A percentile compares a stretch with the other conserved stretches of the same genome.
These are phyloP conservation scores for Scolopax mira DNA, from an alignment of 2,113 vertebrate species.

Conservation along the genomic window DNA sequence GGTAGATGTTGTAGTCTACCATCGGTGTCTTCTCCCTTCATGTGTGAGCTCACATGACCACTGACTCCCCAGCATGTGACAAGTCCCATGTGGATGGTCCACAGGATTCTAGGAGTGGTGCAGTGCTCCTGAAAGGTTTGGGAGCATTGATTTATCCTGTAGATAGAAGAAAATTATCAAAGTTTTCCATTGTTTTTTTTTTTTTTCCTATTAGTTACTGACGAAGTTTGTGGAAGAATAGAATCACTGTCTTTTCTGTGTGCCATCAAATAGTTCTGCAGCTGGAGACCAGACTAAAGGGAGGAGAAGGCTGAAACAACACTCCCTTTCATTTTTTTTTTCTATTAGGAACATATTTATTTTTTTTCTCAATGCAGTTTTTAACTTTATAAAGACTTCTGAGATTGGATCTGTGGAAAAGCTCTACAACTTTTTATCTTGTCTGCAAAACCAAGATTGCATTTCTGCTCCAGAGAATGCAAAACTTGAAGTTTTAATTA, in stretches of 20 bases:
- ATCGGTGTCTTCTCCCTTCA: neutral
- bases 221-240: neutral
- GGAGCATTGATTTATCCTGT: neutral
- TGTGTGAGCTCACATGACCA: neutral
- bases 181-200: slow-evolving; percentile 9
- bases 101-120: neutral
- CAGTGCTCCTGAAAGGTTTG: neutral
- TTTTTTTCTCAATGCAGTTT: neutral
- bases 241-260: slow-evolving; percentile 5
- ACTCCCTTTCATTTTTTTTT: too few relatives aligned
- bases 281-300: neutral
- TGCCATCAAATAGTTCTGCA: neutral
- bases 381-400: neutral
- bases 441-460: neutral
- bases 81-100: neutral
- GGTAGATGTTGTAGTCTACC: neutral
- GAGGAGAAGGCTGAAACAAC: neutral
- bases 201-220: neutral
- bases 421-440: neutral
- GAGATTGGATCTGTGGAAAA: neutral
- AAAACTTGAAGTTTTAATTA: neutral
- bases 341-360: neutral
- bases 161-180: slow-evolving; percentile 32
- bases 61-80: slow-evolving; percentile 20
- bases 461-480: neutral